Conservation (phyloP, 2,888 invertebrate species). For the Torymus auratus region DNA sequence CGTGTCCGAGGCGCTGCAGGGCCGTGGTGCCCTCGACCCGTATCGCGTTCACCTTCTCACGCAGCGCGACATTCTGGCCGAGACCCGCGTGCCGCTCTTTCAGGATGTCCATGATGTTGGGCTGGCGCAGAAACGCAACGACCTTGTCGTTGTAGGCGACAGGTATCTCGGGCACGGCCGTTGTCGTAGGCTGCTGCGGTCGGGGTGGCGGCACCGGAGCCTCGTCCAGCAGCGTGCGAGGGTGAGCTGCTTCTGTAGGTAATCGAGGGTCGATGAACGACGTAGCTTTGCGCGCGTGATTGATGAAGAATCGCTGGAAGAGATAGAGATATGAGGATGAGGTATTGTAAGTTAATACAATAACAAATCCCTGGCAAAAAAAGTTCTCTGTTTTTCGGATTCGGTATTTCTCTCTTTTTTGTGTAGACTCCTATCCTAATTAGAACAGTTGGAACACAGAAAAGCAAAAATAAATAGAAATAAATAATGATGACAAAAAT, state of each 20-base stretch:
- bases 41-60: conserved; percentile 92
- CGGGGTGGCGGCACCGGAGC: conserved; percentile 88
- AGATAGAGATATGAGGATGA: too few species aligned
- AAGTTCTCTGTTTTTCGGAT: too few species aligned
- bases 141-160: conserved; percentile 97
- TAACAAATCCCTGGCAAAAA: too few species aligned
- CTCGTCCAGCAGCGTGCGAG: conserved; percentile 78
- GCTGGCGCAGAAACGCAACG: conserved; percentile 95
- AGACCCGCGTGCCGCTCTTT: conserved; percentile 88
- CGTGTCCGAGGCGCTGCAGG: conserved; percentile 90
- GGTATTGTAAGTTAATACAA: too few species aligned
- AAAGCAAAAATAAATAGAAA: too few species aligned
- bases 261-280: conserved; percentile 98
- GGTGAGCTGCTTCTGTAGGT: conserved; percentile 87
- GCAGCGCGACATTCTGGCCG: conserved; percentile 83
- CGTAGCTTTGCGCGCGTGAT: conserved; percentile 94
- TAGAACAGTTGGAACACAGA: too few species aligned
- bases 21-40: conserved; percentile 93
- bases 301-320: conserved; percentile 90
- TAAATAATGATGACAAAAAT: too few species aligned
- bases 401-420: too few species aligned
- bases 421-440: too few species aligned
- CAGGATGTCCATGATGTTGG: conserved; percentile 94
- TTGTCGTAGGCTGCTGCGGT: conserved; percentile 79
- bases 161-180: conserved; percentile 83